Base-by-base conservation (phyloP, 1,140 invertebrate genomes). In the Drosophila lacteicornis region DNA sequence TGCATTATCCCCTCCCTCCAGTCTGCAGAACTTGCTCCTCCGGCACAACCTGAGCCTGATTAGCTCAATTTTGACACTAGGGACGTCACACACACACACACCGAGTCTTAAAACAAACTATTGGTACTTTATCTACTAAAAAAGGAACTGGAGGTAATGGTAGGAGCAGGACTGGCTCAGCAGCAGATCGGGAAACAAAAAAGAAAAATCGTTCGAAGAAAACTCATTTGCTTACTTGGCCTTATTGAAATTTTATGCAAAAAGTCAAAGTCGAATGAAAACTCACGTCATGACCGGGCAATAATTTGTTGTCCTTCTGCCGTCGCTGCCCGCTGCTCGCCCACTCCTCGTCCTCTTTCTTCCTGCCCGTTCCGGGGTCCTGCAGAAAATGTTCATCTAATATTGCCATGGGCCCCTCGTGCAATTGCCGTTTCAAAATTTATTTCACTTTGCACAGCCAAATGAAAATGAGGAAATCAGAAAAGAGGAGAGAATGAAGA, bases 251-350 rank as follows among this genome's bases (percentile, higher is more conserved):
- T 84, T 88, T 88, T 83, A 84, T 84, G 84, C 85, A 84, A 82
- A 73, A 76, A 81, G 59, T 78, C 73, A 71, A 62, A 70, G 62
- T 70, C 42, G 77, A 75, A 76, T 63, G 71, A 83, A 74, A 80
- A 84, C 83, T 90, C 85, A 90, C 67, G 80, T 88, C 85, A 84
- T 88, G 85, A 90, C 85, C 80, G 78, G 84, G 85, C 84, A 90
- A 88, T 90, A 90, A 88, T 90, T 88, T 88, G 79, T 82, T 80
- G 58, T 75, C 58, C 69, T 74, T 45, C 56, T 25, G 36, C 25
- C 9, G 49, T 40, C 12, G 22, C 42, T 46, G 51, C 30, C 30
- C 55, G 45, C 57, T 33, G 36, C 33, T n/a, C 3, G n/a, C 47
- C 45, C 13, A 40, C 22, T 36, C 17, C 8, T 53, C 19, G 59